Evolutionary conservation across 1,140 invertebrate genomes (phyloP).

Genomic region (Solenopsis fugax): DNA sequence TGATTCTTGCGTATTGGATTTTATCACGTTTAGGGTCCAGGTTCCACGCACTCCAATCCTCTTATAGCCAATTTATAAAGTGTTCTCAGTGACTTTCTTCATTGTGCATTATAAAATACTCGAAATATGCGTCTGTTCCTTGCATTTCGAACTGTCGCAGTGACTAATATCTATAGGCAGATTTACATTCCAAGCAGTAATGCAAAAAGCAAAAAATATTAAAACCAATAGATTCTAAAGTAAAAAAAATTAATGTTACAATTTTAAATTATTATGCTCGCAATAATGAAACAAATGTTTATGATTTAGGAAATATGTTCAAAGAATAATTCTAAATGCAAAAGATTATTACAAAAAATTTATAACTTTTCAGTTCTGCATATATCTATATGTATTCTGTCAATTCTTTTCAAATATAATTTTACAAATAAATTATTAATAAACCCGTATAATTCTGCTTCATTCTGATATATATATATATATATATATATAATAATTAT

Average conservation of each 20-base stretch:
- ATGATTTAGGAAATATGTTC: constrained; percentile 1
- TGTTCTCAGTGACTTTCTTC: constrained; percentile 61
- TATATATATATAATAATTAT: constrained; percentile 36
- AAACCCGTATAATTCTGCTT: not conserved
- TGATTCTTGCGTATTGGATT: constrained; percentile 39
- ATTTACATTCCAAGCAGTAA: constrained; percentile 80
- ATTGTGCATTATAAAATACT: constrained; percentile 52
- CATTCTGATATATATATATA: not conserved
- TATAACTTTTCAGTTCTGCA: not conserved
- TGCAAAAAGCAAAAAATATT: constrained; percentile 74
- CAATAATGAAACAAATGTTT: constrained; percentile 23
- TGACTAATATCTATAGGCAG: constrained; percentile 65
- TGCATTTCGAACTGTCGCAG: constrained; percentile 59
- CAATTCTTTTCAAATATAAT: constrained; percentile 10
- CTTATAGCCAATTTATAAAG: constrained; percentile 72
- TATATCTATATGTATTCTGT: not conserved
- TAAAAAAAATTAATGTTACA: constrained; percentile 26
- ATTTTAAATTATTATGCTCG: not conserved
- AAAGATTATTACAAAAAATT: constrained; percentile 17
- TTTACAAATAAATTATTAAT: constrained; percentile 18
- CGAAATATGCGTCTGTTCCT: constrained; percentile 50
- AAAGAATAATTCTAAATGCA: constrained; percentile 1
- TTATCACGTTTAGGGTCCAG: constrained; percentile 70
- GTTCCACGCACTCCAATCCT: constrained; percentile 81
- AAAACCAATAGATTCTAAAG: constrained; percentile 38